Conservation (phyloP, 2,113 vertebrate species). For the Irena cyanogastra region DNA sequence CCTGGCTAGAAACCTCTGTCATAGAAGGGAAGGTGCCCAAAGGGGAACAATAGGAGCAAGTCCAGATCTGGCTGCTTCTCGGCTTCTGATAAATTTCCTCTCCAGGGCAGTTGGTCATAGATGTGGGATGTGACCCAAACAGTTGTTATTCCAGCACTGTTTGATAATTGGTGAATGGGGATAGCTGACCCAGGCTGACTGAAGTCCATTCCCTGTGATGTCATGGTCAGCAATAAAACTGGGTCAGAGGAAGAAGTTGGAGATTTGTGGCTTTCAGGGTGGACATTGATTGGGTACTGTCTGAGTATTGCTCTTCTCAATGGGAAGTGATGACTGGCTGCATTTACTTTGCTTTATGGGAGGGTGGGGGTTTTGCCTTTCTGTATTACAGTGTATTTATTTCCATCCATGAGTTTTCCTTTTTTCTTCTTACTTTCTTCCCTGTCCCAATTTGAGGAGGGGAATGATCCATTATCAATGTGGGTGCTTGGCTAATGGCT, state of each 20-base stretch:
- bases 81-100: neutral
- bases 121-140: neutral
- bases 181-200: neutral
- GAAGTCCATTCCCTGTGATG: neutral
- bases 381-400: neutral
- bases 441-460: fast-evolving
- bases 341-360: neutral
- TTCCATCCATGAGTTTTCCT: neutral
- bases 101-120: fast-evolving
- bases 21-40: neutral
- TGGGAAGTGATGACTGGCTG: neutral
- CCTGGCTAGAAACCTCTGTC: neutral
- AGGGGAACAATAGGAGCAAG: neutral
- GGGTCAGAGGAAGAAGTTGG: neutral
- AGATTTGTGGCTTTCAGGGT: neutral
- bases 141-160: neutral
- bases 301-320: neutral
- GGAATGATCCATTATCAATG: neutral
- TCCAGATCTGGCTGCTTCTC: neutral
- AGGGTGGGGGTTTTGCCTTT: neutral
- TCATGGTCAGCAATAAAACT: neutral
- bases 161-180: neutral
- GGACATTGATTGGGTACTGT: neutral
- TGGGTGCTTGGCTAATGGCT: neutral
- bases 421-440: neutral